Evolutionary conservation across 2,888 invertebrate species (phyloP).

Genomic region (Hetaerina titia): DNA sequence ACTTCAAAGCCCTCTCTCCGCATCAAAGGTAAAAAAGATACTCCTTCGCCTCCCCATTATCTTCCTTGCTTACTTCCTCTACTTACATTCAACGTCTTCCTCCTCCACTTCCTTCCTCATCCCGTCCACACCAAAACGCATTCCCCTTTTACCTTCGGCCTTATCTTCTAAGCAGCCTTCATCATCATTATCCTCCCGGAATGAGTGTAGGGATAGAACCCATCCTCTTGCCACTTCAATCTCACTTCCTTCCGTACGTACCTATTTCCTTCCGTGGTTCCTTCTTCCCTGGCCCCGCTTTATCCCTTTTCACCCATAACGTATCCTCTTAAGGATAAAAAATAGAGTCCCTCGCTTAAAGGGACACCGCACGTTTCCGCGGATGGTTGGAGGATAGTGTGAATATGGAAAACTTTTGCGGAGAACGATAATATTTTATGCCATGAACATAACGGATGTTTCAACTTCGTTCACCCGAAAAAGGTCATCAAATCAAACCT

Average conservation of each 20-base stretch:
- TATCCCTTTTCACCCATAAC: not conserved
- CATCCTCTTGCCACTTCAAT: not conserved
- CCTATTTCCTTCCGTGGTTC: constrained; percentile 7
- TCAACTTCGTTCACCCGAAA: too few species aligned
- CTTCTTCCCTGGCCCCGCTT: not conserved
- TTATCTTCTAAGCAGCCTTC: constrained; percentile 38
- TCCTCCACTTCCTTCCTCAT: not conserved
- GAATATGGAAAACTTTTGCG: too few species aligned
- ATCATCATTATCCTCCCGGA: constrained; percentile 33
- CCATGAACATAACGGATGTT: too few species aligned
- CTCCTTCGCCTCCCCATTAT: not conserved
- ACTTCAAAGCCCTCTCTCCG: too few species aligned
- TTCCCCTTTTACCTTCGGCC: not conserved
- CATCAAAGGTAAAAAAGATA: not conserved
- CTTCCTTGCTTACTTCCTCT: not conserved
- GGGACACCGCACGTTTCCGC: not conserved
- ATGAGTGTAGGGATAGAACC: not conserved
- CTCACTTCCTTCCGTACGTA: constrained; percentile 1
- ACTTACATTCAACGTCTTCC: not conserved
- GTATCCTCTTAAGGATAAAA: not conserved
- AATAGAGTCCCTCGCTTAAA: not conserved
- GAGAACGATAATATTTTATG: too few species aligned
- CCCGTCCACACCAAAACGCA: not conserved
- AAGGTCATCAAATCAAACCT: too few species aligned
- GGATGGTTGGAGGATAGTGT: not conserved